A percentile compares a stretch with the other conserved stretches of the same genome.
Conservation (phyloP, 2,113 vertebrate species). For the Thinocorus orbignyianus region DNA sequence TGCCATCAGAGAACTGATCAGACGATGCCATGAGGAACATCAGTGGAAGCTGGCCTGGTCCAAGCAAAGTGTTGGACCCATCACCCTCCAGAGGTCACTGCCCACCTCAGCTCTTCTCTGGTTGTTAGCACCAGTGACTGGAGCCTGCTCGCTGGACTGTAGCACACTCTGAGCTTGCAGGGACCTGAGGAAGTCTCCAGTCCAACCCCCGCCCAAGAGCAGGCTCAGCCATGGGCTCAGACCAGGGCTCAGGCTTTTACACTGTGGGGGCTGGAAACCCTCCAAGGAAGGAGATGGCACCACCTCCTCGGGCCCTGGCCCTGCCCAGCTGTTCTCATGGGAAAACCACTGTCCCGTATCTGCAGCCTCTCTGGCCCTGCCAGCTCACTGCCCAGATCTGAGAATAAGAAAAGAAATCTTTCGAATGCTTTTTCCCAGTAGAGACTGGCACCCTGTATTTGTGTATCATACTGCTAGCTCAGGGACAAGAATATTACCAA, state of each 20-base stretch:
- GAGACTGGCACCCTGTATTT: accelerated
- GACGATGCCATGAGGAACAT: accelerated
- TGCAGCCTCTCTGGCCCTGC: background rate
- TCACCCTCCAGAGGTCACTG: background rate
- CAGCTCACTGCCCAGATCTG: background rate
- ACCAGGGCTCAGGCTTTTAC: background rate
- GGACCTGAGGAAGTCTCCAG: background rate
- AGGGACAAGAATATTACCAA: background rate
- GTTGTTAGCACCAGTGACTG: background rate
- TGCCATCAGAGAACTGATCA: background rate
- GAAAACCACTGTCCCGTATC: background rate
- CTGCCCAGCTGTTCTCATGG: background rate
- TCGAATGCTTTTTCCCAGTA: background rate
- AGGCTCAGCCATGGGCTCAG: background rate
- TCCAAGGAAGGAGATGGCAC: accelerated
- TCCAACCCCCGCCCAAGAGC: background rate
- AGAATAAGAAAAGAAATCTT: background rate
- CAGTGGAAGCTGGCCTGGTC: background rate
- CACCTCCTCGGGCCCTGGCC: background rate
- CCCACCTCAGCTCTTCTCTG: background rate
- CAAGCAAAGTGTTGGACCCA: accelerated
- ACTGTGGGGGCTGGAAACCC: background rate
- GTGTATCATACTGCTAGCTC: background rate
- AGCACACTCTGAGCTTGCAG: accelerated
- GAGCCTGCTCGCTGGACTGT: accelerated